A percentile compares a stretch with the other conserved stretches of the same genome.
phyloP scores from a whole-genome alignment of 1,140 invertebrate species.

The Potamilus streckersoni region DNA sequence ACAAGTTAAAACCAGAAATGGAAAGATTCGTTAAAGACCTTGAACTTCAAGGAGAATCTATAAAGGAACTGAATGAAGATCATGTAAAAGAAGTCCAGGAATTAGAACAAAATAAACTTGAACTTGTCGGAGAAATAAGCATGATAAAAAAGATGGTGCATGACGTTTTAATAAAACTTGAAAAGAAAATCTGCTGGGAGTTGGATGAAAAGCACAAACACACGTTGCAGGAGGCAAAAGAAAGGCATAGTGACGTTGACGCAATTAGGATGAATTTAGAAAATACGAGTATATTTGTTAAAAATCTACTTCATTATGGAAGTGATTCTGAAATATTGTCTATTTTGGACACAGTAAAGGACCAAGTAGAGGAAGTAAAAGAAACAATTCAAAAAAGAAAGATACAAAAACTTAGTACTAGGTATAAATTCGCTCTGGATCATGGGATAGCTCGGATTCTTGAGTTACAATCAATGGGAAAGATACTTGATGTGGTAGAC shows the following conservation, averaged over 20 bases:
- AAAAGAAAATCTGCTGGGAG: slow-evolving; percentile 31
- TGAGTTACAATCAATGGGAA: slow-evolving; percentile 40
- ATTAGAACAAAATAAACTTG: slow-evolving; percentile 36
- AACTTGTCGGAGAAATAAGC: slow-evolving; percentile 35
- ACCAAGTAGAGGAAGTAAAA: slow-evolving; percentile 43
- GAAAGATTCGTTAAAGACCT: slow-evolving; percentile 39
- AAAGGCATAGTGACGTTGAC: slow-evolving; percentile 40
- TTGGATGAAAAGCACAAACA: slow-evolving; percentile 39
- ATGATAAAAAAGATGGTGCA: slow-evolving; percentile 36
- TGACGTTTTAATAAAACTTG: slow-evolving; percentile 35
- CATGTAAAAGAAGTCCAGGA: slow-evolving; percentile 41
- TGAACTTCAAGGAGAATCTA: slow-evolving; percentile 29
- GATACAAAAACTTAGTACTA: slow-evolving; percentile 39
- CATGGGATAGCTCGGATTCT: slow-evolving; percentile 29
- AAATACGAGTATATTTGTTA: slow-evolving; percentile 38
- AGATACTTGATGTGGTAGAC: slow-evolving; percentile 44
- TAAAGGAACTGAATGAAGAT: slow-evolving; percentile 41
- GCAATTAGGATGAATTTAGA: slow-evolving; percentile 42
- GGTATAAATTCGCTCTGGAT: slow-evolving; percentile 41
- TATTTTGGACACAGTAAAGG: slow-evolving; percentile 44
- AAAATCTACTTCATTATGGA: slow-evolving; percentile 40
- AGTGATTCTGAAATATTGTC: slow-evolving; percentile 49
- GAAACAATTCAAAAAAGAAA: slow-evolving; percentile 37
- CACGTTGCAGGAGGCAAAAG: slow-evolving; percentile 30
- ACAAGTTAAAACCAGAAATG: slow-evolving; percentile 44